Base-by-base conservation (phyloP, 2,888 invertebrate genomes). In the Zygothrica quintamaculata region DNA sequence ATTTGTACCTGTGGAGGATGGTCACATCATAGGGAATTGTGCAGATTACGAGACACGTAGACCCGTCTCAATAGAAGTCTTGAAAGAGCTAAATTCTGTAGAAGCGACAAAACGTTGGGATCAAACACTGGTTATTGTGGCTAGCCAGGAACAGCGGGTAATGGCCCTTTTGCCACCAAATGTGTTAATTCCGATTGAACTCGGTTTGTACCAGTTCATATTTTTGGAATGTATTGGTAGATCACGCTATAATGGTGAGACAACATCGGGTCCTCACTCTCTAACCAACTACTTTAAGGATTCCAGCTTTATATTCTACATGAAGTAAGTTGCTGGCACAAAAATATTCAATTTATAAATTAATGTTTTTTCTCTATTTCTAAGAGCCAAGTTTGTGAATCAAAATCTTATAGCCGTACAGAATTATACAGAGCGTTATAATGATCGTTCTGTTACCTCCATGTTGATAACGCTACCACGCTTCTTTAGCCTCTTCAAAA, bases 191-290 rank as follows among this genome's bases (percentile, higher is more conserved):
- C 88, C 90, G 6, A 84, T 92, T 0, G 92, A 93, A 29, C 74
- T 95, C 8, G 91, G 91, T 2, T 77, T 92, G 3, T 88, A 92
- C n/a, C 93, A 94, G 60, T 96, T 95, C 86, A 94, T 94, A 76
- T 91, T 96, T 29, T 90, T 96, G 58, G 97, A 96, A 90, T 91
- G 94, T 77, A 94, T 96, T 29, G 96, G 95, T 1, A 92, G 96
- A 62, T 91, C 94, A 0, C 92, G 96, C 31, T 92, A 92, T 68
- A 92, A 93, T 72, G 96, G 96, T 0, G 95, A 95, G 90, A 91
- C 94, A 3, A 94, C 95, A 0, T 92, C 93, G 51, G 95, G 95
- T 7, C 93, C 92, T 60, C 91, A 92, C 61, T 94, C 95, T 6
- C 84, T 95, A 6, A 88, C 90, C 42, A 77, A 90, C 7, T 90